Evolutionary conservation across 2,797 vertebrate genomes (phyloP).

Genomic region (Leptodactylus fallax): DNA sequence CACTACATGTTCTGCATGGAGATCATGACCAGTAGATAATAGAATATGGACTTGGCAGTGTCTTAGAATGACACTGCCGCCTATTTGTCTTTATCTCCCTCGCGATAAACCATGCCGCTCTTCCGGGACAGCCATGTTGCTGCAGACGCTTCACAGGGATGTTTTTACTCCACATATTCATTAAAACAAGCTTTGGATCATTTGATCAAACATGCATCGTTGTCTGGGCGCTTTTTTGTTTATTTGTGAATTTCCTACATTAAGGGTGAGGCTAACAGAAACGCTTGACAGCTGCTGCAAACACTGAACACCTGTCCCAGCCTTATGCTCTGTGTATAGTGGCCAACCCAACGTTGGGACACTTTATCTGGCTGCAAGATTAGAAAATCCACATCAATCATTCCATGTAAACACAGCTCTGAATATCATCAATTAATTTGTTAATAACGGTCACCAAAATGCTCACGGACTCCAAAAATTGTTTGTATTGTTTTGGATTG

Average conservation of each 20-base stretch:
- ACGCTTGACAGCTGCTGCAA: constrained; percentile 47
- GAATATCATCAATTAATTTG: neutral
- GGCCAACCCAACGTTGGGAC: constrained; percentile 26
- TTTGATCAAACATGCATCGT: neutral
- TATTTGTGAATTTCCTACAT: constrained; percentile 35
- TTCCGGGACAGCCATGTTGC: neutral
- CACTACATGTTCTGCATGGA: neutral
- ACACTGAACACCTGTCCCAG: constrained; percentile 44
- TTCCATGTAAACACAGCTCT: constrained; percentile 29
- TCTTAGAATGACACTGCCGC: neutral
- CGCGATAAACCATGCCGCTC: neutral
- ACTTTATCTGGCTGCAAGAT: constrained; percentile 29
- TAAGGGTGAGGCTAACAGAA: constrained; percentile 35
- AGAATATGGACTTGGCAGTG: neutral
- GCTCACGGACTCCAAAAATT: neutral
- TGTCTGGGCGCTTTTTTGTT: neutral
- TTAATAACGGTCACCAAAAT: neutral
- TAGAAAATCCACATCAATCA: constrained; percentile 27
- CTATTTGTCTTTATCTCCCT: neutral
- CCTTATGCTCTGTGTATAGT: constrained; percentile 42
- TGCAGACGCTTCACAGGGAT: neutral
- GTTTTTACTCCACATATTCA: constrained; percentile 20
- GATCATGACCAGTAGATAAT: neutral
- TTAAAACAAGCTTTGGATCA: constrained; percentile 30
- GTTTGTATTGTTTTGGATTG: neutral